Evolutionary conservation across 2,888 invertebrate species (phyloP).

Genomic region (Oscheius myriophilus): DNA sequence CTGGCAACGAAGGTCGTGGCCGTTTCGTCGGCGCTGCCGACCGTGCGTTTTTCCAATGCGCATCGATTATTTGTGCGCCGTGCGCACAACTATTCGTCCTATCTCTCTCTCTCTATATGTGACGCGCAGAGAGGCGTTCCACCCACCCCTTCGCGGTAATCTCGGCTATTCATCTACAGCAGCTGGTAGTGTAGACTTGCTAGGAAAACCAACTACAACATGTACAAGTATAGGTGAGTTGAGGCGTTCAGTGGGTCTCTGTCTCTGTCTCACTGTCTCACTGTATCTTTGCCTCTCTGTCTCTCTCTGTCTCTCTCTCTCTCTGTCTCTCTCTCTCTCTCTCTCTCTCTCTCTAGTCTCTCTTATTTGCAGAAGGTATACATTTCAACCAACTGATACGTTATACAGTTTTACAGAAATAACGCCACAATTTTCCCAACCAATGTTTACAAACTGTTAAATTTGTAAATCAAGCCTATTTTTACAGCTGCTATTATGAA

Average conservation of each 20-base stretch:
- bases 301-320: neutral
- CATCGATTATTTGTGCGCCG: constrained; percentile 23
- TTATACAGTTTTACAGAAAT: no score
- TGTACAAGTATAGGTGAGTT: neutral
- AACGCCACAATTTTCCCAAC: no score
- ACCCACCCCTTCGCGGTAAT: no score
- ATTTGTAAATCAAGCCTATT: no score
- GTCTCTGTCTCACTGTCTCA: neutral
- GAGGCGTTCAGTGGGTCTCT: no score
- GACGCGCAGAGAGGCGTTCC: neutral
- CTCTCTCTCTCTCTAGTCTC: neutral
- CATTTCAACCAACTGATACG: no score
- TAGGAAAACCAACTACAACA: neutral
- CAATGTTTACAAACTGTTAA: no score
- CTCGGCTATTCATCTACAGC: no score
- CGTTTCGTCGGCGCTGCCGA: no score
- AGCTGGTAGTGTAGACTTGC: no score
- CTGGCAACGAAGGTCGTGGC: constrained; percentile 9
- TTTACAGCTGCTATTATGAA: no score
- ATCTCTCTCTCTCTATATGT: constrained; percentile 3
- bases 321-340: neutral
- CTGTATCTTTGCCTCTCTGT: neutral
- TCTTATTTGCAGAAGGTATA: no score
- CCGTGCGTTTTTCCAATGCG: constrained; percentile 12
- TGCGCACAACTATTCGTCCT: constrained; percentile 6